These are phyloP conservation scores for Aricia artaxerxes DNA, from an alignment of 2,888 invertebrate genomes.

Conservation along the genomic window DNA sequence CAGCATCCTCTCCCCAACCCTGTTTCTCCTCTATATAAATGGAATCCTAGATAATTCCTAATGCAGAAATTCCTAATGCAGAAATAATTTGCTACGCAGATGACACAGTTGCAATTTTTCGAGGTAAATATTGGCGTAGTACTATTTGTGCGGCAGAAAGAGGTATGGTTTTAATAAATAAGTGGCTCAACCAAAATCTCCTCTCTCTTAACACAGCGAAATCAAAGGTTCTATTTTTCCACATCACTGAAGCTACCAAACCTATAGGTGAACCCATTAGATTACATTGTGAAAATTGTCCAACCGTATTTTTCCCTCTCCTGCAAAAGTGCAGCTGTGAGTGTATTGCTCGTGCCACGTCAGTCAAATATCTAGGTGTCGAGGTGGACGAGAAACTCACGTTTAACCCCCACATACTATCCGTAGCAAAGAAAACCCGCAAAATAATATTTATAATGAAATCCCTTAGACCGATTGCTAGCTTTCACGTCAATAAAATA, in stretches of 20 bases:
- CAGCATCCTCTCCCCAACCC: neutral
- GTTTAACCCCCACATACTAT: too few relatives aligned
- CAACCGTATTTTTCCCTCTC: neutral
- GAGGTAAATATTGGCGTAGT: neutral
- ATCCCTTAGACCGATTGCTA: too few relatives aligned
- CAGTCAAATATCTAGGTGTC: neutral
- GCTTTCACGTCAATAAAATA: too few relatives aligned
- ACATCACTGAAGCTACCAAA: neutral
- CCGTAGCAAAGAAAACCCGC: too few relatives aligned
- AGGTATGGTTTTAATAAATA: neutral
- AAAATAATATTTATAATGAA: too few relatives aligned
- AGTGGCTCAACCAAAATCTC: conserved; percentile 1
- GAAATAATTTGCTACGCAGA: neutral
- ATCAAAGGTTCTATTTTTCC: neutral
- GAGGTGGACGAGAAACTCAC: too few relatives aligned
- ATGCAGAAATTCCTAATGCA: neutral
- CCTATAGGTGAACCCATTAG: neutral
- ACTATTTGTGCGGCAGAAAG: neutral
- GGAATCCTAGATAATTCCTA: neutral
- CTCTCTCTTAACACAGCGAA: conserved; percentile 10
- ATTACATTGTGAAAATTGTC: neutral
- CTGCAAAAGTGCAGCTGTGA: neutral
- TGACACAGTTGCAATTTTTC: neutral
- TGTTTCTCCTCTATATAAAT: neutral
- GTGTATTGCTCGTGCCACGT: neutral